A percentile compares a stretch with the other conserved stretches of the same genome.
phyloP scores from a whole-genome alignment of 2,113 vertebrate species.

The Actenoides hombroni region DNA sequence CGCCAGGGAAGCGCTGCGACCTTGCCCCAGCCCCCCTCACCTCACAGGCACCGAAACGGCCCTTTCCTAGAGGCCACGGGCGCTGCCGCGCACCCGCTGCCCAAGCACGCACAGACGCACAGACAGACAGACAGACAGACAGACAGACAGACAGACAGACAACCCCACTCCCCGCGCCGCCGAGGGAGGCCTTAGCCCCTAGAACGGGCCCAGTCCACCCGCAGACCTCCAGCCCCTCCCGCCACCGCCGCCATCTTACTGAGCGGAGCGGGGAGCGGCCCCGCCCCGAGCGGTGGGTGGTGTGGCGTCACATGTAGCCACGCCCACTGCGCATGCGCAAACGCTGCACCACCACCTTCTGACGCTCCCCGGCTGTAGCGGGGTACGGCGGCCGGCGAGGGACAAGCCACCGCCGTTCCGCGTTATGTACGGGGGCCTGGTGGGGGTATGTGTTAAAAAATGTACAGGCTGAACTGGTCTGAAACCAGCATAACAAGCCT shows the following conservation, averaged over 20 bases:
- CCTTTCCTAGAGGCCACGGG: background rate
- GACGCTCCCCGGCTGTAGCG: fast-evolving
- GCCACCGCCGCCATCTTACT: background rate
- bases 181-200: too few relatives aligned
- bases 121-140: too few relatives aligned
- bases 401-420: fast-evolving
- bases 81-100: background rate
- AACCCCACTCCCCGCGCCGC: too few relatives aligned
- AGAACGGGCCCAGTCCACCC: too few relatives aligned
- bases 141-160: too few relatives aligned
- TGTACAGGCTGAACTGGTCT: too few relatives aligned
- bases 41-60: background rate
- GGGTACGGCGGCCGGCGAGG: fast-evolving
- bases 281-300: too few relatives aligned
- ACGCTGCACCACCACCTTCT: fast-evolving
- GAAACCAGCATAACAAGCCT: too few relatives aligned
- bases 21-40: background rate
- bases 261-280: too few relatives aligned
- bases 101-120: too few relatives aligned
- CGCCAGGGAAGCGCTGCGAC: background rate
- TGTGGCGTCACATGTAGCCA: fast-evolving
- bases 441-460: fast-evolving
- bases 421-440: fast-evolving
- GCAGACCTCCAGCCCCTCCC: fast-evolving
- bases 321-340: fast-evolving